These are phyloP conservation scores for Eunapius fragilis DNA, from an alignment of 37 sponge, comb jelly and placozoan genomes.

Conservation along the genomic window DNA sequence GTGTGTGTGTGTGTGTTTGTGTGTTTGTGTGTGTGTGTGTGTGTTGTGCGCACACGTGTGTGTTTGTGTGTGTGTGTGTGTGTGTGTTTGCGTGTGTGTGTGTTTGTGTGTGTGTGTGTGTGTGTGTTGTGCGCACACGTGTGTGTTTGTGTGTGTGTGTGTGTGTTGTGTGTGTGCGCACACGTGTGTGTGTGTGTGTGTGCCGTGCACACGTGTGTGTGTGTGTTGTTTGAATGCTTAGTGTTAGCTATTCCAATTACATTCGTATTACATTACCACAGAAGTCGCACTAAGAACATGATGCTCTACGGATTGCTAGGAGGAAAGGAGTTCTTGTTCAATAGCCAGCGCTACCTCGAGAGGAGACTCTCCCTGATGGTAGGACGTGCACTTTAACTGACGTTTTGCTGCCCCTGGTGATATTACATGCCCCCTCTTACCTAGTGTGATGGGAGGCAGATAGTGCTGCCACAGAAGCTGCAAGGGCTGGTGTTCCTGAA, in stretches of 20 bases:
- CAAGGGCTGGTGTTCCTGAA: slow-evolving; percentile 93
- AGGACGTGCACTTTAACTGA: not conserved
- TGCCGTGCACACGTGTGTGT: not conserved
- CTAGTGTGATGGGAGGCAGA: slow-evolving; percentile 83
- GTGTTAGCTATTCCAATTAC: not conserved
- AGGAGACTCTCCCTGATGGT: slow-evolving; percentile 65
- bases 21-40: not conserved
- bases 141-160: not conserved
- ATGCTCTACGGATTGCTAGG: slow-evolving; percentile 78
- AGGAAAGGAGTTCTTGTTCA: slow-evolving; percentile 82
- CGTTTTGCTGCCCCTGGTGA: not conserved
- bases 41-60: too few relatives aligned
- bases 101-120: too few relatives aligned
- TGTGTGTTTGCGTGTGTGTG: not conserved
- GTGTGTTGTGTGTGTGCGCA: not conserved
- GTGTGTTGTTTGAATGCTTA: not conserved
- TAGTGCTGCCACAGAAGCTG: slow-evolving; percentile 71
- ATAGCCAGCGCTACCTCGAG: slow-evolving; percentile 68
- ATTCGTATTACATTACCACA: not conserved
- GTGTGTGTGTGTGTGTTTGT: not conserved
- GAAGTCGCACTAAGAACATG: slow-evolving; percentile 83
- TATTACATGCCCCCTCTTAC: not conserved
- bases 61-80: not conserved
- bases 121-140: not conserved
- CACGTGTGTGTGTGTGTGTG: too few relatives aligned